Percentiles rank a stretch among this genome's conserved stretches.
These are phyloP conservation scores for Eilema depressum DNA, from an alignment of 2,888 invertebrate genomes.

Conservation along the genomic window DNA sequence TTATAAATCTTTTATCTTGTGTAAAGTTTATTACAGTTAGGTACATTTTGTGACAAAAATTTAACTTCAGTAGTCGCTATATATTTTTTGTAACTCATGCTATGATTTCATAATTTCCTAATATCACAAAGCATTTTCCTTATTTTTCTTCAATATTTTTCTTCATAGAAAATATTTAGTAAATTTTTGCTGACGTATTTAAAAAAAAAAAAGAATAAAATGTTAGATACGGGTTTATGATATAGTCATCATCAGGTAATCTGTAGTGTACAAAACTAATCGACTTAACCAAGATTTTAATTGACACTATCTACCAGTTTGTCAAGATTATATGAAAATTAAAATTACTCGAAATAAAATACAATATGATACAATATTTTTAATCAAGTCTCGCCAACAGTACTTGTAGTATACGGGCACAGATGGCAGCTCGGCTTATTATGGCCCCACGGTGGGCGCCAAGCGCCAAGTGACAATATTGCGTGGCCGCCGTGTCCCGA, in stretches of 20 bases:
- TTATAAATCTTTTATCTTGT: not conserved
- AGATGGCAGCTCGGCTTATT: slow-evolving; percentile 71
- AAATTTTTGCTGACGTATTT: no score
- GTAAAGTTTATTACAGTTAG: not conserved
- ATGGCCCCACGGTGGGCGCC: slow-evolving; percentile 78
- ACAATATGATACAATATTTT: slow-evolving; percentile 15
- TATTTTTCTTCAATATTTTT: not conserved
- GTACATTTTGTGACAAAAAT: not conserved
- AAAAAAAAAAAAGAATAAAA: no score
- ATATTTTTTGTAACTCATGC: not conserved
- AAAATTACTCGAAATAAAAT: not conserved
- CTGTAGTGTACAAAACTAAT: no score
- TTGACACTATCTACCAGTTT: no score
- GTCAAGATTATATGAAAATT: not conserved
- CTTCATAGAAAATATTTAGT: no score
- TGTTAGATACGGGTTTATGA: no score
- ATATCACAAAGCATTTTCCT: not conserved
- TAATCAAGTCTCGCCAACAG: slow-evolving; percentile 50
- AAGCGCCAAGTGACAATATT: slow-evolving; percentile 80
- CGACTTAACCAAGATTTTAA: no score
- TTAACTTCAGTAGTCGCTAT: not conserved
- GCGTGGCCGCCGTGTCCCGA: slow-evolving; percentile 80
- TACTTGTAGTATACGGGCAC: slow-evolving; percentile 43
- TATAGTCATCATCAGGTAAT: no score
- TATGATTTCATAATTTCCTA: not conserved